Evolutionary conservation across 2,113 vertebrate species (phyloP), one percentile per base, ranked within the genome.

Genomic region (Falcunculus frontatus): DNA sequence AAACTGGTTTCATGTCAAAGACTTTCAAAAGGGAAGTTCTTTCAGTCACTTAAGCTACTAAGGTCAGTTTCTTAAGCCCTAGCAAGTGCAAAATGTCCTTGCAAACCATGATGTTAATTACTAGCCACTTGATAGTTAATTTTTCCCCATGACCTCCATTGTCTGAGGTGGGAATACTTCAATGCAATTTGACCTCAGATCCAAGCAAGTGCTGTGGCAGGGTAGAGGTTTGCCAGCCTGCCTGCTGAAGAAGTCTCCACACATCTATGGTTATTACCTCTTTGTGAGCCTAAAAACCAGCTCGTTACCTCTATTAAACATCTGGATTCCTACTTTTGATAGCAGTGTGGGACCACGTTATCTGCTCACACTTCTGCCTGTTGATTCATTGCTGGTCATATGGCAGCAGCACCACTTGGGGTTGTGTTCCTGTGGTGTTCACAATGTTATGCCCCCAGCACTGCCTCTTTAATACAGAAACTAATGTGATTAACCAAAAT

Each of bases 341-440:
- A 60, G 17, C 3, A 30, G 6, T 17, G 6, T 46, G 20, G 18
- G 22, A 55, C 16, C 32, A 65, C 2, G 5, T 33, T 80, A 4
- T 21, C 27, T 74, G 18, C 47, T 63, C 23, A 41, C 27, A 15
- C 20, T 49, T 64, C 32, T 60, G 6, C 21, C n/a, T 72, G 20
- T 7, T 68, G 29, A 32, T 44, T 72, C 0, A 0, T 6, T 39
- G 16, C 4, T 25, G 9, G 10, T 42, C 35, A 6, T 10, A 19
- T 0, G 13, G 6, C 32, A 37, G 27, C 23, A 47, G 29, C 11
- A 29, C 1, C 11, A 19, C 16, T 27, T 30, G 6, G 17, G 16
- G 1, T 23, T 49, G 6, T 49, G 16, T 39, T 21, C 32, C 21
- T 25, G 14, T 9, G 16, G 37, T 9, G 4, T 13, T 87, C 35